Evolutionary conservation across 2,797 vertebrate genomes (phyloP).

Genomic region (Nyctibius grandis): DNA sequence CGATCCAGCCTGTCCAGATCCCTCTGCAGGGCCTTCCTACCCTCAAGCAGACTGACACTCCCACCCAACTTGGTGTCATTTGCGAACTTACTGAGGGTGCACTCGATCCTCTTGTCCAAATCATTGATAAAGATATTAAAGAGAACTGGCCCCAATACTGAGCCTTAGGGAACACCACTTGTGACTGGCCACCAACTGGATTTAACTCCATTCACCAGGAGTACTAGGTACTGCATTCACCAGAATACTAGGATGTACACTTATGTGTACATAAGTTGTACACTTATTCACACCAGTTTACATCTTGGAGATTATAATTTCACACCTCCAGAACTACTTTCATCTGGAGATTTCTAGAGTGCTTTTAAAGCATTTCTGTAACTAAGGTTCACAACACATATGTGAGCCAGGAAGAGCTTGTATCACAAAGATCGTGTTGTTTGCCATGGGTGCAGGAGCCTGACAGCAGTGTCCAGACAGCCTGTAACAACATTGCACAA

Average conservation of each 20-base stretch:
- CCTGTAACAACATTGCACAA: neutral
- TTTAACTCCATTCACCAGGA: neutral
- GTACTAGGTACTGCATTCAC: neutral
- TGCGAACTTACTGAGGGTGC: neutral
- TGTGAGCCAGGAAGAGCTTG: neutral
- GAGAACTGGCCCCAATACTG: neutral
- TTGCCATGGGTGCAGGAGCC: neutral
- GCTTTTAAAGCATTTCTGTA: neutral
- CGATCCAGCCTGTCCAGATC: neutral
- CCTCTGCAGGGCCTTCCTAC: neutral
- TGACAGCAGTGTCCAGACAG: neutral
- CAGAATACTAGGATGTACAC: neutral
- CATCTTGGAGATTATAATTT: neutral
- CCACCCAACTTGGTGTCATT: fast-evolving
- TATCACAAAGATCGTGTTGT: fast-evolving
- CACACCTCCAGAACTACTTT: neutral
- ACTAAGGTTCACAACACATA: neutral
- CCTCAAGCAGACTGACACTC: neutral
- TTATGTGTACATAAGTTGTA: neutral
- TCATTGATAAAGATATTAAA: neutral
- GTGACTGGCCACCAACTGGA: fast-evolving
- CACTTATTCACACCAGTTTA: neutral
- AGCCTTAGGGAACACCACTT: neutral
- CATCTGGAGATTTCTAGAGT: neutral
- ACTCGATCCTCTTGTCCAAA: fast-evolving